A percentile compares a stretch with the other conserved stretches of the same genome.
Conservation (phyloP, 2,797 vertebrate genomes). For the Tadarida brasiliensis region DNA sequence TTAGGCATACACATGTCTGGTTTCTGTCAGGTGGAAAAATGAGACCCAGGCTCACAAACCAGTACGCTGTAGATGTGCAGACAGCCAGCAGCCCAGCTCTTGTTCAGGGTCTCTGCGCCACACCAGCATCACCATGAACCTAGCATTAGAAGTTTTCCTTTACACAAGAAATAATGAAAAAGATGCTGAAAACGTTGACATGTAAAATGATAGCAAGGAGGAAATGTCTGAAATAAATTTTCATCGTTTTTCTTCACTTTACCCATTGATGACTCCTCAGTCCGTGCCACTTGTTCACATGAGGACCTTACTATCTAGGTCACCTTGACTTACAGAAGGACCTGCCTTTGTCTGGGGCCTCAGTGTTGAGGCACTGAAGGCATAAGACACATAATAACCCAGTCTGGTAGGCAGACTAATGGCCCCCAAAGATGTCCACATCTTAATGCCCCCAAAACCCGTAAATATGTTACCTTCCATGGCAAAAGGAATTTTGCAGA, state of each 20-base stretch:
- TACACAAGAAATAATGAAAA: background rate
- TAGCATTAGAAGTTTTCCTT: conserved; percentile 18
- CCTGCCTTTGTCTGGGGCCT: background rate
- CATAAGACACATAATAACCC: background rate
- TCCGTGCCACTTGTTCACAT: background rate
- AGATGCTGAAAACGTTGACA: background rate
- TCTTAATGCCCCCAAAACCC: background rate
- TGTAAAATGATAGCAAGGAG: conserved; percentile 23
- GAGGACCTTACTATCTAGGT: background rate
- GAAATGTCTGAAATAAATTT: conserved; percentile 6
- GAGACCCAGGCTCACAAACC: background rate
- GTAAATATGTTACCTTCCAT: background rate
- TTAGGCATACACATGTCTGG: background rate
- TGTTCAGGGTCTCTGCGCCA: background rate
- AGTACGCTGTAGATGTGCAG: background rate
- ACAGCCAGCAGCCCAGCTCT: background rate
- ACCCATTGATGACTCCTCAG: background rate
- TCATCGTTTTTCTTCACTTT: conserved; percentile 13
- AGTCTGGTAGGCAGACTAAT: background rate
- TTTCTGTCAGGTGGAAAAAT: conserved; percentile 10
- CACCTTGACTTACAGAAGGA: background rate
- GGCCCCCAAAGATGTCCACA: background rate
- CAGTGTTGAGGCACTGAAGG: background rate
- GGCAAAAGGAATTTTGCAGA: background rate
- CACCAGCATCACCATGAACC: background rate